Conservation (phyloP, 2,113 vertebrate genomes). For the Collichthys lucidus region DNA sequence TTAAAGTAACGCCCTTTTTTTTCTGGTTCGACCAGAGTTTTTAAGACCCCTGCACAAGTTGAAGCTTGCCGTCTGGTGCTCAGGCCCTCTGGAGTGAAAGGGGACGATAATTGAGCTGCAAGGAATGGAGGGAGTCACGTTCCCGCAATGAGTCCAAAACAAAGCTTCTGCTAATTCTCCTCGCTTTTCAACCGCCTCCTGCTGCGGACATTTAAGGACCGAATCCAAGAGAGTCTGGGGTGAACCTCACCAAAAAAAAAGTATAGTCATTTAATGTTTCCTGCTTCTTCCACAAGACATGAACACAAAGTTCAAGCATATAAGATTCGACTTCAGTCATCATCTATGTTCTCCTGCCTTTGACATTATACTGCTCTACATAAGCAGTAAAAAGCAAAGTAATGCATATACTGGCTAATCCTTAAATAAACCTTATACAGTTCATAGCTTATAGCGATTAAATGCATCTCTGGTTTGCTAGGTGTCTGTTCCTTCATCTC, state of each 20-base stretch:
- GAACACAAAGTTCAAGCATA: not conserved
- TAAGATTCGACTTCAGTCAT: not conserved
- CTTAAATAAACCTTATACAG: not conserved
- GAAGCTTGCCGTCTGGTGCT: conserved; percentile 87
- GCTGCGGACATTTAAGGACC: conserved; percentile 9
- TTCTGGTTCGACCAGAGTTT: conserved; percentile 85
- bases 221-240: not conserved
- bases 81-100: conserved; percentile 78
- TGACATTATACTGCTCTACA: not conserved
- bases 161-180: conserved; percentile 86
- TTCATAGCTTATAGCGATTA: not conserved
- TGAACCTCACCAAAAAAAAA: not conserved
- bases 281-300: conserved; percentile 7
- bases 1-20: conserved; percentile 83
- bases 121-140: conserved; percentile 90
- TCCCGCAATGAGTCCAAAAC: conserved; percentile 90
- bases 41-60: conserved; percentile 89
- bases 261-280: not conserved
- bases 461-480: not conserved
- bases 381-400: not conserved
- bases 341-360: not conserved
- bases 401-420: not conserved
- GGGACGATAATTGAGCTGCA: conserved; percentile 90
- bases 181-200: conserved; percentile 8
- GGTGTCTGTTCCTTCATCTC: not conserved